Conservation (phyloP, 2,888 invertebrate genomes). For the Leistus spinibarbis region DNA sequence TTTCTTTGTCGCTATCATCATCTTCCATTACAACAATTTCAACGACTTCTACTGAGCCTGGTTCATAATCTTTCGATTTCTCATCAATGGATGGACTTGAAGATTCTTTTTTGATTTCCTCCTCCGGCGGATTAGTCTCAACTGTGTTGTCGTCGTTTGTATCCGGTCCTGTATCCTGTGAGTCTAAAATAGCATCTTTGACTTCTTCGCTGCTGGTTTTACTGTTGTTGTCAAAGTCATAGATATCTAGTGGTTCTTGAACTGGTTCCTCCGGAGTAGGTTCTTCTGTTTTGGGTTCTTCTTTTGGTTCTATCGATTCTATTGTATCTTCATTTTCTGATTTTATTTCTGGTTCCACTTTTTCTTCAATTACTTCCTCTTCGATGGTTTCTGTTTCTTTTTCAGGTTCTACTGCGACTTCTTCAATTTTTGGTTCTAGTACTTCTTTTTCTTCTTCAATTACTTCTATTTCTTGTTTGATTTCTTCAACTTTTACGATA, state of each 20-base stretch:
- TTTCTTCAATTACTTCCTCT: constrained; percentile 46
- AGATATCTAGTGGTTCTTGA: constrained; percentile 34
- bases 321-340: constrained; percentile 40
- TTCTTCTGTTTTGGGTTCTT: constrained; percentile 37
- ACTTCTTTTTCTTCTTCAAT: constrained; percentile 18
- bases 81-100: constrained; percentile 7
- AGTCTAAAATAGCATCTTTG: constrained; percentile 17
- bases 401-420: constrained; percentile 46
- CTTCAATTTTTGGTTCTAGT: constrained; percentile 22
- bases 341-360: constrained; percentile 45
- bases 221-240: constrained; percentile 38
- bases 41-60: constrained; percentile 55
- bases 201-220: constrained; percentile 34
- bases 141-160: constrained; percentile 36
- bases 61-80: constrained; percentile 35
- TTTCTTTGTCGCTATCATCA: constrained; percentile 51
- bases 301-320: constrained; percentile 40
- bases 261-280: constrained; percentile 42
- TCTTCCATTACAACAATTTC: constrained; percentile 58
- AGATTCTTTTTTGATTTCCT: constrained; percentile 26
- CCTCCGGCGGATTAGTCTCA: constrained; percentile 40
- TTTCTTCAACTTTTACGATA: constrained; percentile 10
- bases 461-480: constrained; percentile 18
- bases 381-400: constrained; percentile 51
- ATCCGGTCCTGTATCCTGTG: constrained; percentile 24